Conservation (phyloP, 2,113 vertebrate genomes). For the Ammospiza caudacuta region DNA sequence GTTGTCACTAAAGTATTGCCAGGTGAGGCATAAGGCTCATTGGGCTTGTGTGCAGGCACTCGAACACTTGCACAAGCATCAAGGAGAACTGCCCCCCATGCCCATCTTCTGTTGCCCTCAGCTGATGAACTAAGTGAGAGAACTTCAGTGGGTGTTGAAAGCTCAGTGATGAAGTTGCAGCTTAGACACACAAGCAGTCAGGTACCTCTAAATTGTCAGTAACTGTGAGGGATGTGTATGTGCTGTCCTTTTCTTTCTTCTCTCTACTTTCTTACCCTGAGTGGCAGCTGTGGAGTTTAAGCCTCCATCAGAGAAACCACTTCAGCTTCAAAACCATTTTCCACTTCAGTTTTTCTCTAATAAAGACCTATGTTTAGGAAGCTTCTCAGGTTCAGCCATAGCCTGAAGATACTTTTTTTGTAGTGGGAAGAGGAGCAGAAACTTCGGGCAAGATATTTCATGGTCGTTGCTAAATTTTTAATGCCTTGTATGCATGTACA, state of each 20-base stretch:
- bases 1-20: neutral
- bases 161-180: neutral
- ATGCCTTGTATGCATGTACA: neutral
- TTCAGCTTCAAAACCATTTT: neutral
- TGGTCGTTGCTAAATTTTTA: neutral
- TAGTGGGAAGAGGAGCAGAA: neutral
- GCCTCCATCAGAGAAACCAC: neutral
- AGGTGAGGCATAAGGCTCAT: neutral
- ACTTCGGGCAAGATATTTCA: neutral
- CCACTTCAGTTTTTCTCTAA: neutral
- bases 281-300: neutral
- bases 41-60: neutral
- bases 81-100: neutral
- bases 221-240: neutral
- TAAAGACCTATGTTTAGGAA: neutral
- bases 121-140: neutral
- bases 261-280: neutral
- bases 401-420: neutral
- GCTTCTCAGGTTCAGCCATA: neutral
- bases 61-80: neutral
- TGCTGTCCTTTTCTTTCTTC: neutral
- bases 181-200: neutral
- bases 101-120: neutral
- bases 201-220: neutral
- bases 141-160: neutral